phyloP scores from a whole-genome alignment of 2,888 invertebrate genomes.

The Hypolimnas misippus region DNA sequence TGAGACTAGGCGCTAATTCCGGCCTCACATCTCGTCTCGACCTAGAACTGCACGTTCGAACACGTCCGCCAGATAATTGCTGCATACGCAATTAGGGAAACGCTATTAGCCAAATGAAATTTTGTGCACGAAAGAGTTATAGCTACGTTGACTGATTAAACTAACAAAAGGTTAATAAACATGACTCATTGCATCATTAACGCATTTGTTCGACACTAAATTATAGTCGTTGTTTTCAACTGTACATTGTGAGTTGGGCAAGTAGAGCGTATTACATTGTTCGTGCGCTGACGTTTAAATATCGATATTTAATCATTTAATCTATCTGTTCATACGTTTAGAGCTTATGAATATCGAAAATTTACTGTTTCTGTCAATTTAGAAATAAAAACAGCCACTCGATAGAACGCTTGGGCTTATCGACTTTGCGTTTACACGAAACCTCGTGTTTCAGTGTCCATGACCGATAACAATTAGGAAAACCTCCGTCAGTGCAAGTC shows the following conservation, averaged over 20 bases:
- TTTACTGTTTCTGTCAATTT: neutral
- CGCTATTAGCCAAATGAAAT: conserved; percentile 63
- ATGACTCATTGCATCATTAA: conserved; percentile 60
- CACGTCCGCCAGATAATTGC: conserved; percentile 68
- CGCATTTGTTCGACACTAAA: conserved; percentile 47
- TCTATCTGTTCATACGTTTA: neutral
- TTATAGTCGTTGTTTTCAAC: conserved; percentile 33
- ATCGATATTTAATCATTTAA: conserved; percentile 3
- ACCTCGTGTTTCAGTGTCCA: conserved; percentile 62
- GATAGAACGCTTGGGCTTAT: conserved; percentile 24
- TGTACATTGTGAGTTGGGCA: conserved; percentile 8
- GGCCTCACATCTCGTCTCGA: conserved; percentile 55
- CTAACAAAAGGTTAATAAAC: conserved; percentile 67
- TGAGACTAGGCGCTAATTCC: conserved; percentile 60
- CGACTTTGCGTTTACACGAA: conserved; percentile 58
- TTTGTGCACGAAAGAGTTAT: conserved; percentile 53
- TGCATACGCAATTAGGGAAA: conserved; percentile 68
- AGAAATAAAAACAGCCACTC: neutral
- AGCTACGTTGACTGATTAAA: conserved; percentile 65
- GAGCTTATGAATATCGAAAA: neutral
- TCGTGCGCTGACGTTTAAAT: conserved; percentile 1
- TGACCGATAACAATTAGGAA: conserved; percentile 81
- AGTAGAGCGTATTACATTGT: conserved; percentile 13
- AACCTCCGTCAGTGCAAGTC: conserved; percentile 75
- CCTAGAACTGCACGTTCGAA: conserved; percentile 58